Evolutionary conservation across 2,797 vertebrate species (phyloP).

Genomic region (Malurus splendens): DNA sequence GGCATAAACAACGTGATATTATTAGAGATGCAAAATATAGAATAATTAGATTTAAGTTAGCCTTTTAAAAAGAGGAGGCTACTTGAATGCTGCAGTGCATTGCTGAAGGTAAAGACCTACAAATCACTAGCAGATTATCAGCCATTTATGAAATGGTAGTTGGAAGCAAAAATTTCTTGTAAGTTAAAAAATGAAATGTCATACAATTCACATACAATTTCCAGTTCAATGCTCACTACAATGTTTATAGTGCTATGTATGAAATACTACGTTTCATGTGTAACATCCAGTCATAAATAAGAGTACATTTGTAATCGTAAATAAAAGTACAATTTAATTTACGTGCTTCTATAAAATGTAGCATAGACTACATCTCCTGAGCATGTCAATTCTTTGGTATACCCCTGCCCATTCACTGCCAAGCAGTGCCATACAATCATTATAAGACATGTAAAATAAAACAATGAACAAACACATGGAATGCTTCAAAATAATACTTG

Average conservation of each 20-base stretch:
- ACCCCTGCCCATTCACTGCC: not conserved
- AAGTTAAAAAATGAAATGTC: not conserved
- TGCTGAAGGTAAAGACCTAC: not conserved
- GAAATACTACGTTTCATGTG: not conserved
- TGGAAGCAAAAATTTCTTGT: not conserved
- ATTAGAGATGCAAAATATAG: not conserved
- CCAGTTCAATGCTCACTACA: not conserved
- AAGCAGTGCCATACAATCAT: not conserved
- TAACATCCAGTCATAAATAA: not conserved
- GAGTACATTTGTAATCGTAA: not conserved
- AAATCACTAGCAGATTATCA: not conserved
- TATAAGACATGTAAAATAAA: not conserved
- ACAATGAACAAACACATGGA: not conserved
- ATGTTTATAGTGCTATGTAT: not conserved
- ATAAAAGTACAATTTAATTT: not conserved
- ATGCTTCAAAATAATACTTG: not conserved
- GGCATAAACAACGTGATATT: not conserved
- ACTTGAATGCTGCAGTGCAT: not conserved
- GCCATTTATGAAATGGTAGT: not conserved
- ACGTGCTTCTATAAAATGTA: not conserved
- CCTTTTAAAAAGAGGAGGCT: not conserved
- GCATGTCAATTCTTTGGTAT: not conserved
- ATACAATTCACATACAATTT: not conserved
- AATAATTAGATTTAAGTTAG: constrained; percentile 1
- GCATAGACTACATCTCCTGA: not conserved